Evolutionary conservation across 1,140 invertebrate species (phyloP), one percentile per base, ranked within the genome.

Genomic region (Drepana arcuata): DNA sequence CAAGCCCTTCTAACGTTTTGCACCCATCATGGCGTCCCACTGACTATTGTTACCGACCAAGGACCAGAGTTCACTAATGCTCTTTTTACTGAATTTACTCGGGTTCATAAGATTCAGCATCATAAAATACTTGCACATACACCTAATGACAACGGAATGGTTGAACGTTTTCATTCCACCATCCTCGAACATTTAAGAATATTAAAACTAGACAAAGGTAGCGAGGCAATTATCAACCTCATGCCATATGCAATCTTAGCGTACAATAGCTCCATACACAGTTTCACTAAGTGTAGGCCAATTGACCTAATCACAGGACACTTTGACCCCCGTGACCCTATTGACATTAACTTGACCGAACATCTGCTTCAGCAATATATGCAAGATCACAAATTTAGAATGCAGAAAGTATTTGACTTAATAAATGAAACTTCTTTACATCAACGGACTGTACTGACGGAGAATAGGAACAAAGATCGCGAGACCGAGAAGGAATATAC

Each of bases 101-200:
- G n/a, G n/a, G n/a, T n/a, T n/a, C n/a, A n/a, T n/a, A n/a, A n/a
- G n/a, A n/a, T n/a, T n/a, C n/a, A n/a, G n/a, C n/a, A n/a, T n/a
- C n/a, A n/a, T n/a, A n/a, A n/a, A n/a, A n/a, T n/a, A n/a, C n/a
- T n/a, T n/a, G n/a, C n/a, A n/a, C n/a, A n/a, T n/a, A n/a, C n/a
- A n/a, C n/a, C n/a, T n/a, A n/a, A n/a, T n/a, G n/a, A n/a, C n/a
- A n/a, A n/a, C n/a, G n/a, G n/a, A n/a, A n/a, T n/a, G n/a, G n/a
- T n/a, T n/a, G n/a, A n/a, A n/a, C n/a, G n/a, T n/a, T n/a, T n/a
- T n/a, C n/a, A n/a, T n/a, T 52, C 44, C 1, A 53, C 49, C 1
- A 15, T 53, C 14, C 32, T 52, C 10, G 42, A 52, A 40, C 48
- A 50, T 31, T 9, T 50, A 9, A 26, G 41, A 15, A 34, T 52